A percentile compares a stretch with the other conserved stretches of the same genome.
Conservation (phyloP, 2,888 invertebrate species). For the Liposcelis brunnea region DNA sequence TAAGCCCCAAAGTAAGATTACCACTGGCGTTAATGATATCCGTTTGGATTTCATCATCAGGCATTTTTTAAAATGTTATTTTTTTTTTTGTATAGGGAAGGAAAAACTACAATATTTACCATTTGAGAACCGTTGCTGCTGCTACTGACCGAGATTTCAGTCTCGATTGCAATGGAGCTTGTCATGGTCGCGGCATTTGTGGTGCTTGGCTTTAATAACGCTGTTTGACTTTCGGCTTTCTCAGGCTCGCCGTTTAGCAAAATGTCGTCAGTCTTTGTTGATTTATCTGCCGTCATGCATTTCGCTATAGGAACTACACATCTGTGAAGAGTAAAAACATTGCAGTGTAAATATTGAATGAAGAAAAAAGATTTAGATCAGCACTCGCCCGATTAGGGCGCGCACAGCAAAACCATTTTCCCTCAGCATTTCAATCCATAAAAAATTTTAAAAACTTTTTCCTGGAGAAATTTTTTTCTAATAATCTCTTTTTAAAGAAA, state of each 20-base stretch:
- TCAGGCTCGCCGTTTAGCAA: slow-evolving; percentile 20
- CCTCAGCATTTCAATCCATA: no score
- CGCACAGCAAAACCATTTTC: no score
- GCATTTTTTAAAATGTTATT: no score
- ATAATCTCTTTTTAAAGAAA: no score
- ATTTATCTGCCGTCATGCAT: slow-evolving; percentile 45
- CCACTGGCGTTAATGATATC: slow-evolving; percentile 32
- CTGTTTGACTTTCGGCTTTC: slow-evolving; percentile 12
- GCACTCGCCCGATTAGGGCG: no score
- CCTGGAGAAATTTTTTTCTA: no score
- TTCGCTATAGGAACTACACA: slow-evolving; percentile 28
- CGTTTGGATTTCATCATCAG: no score
- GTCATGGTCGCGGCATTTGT: slow-evolving; percentile 38
- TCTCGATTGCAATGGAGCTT: slow-evolving; percentile 23
- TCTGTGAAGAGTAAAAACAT: not conserved
- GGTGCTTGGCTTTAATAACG: slow-evolving; percentile 23
- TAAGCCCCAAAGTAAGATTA: slow-evolving; percentile 60
- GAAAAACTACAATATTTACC: not conserved
- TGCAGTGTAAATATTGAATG: not conserved
- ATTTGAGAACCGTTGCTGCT: not conserved
- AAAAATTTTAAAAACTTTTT: no score
- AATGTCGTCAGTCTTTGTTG: slow-evolving; percentile 46
- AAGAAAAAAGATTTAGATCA: no score
- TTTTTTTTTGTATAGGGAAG: no score
- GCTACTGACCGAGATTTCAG: slow-evolving; percentile 6